These are phyloP conservation scores for Spilosoma lubricipeda DNA, from an alignment of 2,888 invertebrate species.

Conservation along the genomic window DNA sequence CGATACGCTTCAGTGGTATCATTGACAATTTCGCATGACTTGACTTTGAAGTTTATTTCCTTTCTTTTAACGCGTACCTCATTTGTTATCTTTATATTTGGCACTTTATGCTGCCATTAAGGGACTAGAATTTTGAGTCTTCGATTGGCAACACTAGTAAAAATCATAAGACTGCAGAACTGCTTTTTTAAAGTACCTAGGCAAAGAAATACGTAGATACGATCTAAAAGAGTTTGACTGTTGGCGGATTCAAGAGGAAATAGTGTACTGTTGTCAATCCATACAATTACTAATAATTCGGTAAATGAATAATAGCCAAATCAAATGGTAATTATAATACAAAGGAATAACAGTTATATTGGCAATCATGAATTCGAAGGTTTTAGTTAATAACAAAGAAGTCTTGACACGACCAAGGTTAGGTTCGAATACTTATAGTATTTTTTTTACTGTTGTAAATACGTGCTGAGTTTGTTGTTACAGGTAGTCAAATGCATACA, in stretches of 20 bases:
- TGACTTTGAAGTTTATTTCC: slow-evolving; percentile 58
- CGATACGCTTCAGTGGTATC: slow-evolving; percentile 68
- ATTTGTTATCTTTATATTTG: background rate
- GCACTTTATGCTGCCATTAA: background rate
- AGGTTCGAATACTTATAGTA: background rate
- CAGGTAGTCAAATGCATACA: too few species aligned
- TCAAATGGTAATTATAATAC: background rate
- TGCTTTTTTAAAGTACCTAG: background rate
- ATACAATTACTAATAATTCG: background rate
- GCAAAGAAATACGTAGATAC: background rate
- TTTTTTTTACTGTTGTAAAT: background rate
- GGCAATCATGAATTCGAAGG: slow-evolving; percentile 3
- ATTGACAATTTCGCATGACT: slow-evolving; percentile 53
- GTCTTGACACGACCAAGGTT: background rate
- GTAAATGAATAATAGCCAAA: slow-evolving; percentile 2
- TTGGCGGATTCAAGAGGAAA: background rate
- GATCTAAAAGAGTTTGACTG: background rate
- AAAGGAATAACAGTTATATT: background rate
- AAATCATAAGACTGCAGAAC: background rate
- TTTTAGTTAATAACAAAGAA: background rate
- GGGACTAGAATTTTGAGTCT: background rate
- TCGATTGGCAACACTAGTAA: too few species aligned
- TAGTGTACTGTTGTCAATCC: background rate
- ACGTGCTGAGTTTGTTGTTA: too few species aligned
- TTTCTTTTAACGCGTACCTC: background rate